Percentiles rank a stretch among this genome's conserved stretches.
phyloP scores from a whole-genome alignment of 2,113 vertebrate genomes.

The Rhizomys pruinosus region DNA sequence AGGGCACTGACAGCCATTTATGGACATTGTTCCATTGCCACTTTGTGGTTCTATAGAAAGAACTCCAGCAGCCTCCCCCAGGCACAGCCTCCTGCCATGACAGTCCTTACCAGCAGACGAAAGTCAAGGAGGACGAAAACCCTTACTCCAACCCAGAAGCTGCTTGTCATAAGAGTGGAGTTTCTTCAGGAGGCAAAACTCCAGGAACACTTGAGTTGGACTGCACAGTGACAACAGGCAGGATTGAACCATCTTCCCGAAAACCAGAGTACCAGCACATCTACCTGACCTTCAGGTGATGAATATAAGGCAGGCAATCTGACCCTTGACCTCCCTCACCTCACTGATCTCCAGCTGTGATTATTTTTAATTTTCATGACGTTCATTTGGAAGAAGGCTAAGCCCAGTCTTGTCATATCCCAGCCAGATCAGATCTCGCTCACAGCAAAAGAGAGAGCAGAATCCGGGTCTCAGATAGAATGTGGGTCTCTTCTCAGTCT shows the following conservation, averaged over 20 bases:
- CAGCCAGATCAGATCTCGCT: neutral
- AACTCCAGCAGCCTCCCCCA: constrained; percentile 72
- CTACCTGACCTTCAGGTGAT: neutral
- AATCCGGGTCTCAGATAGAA: fast-evolving
- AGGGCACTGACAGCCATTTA: constrained; percentile 82
- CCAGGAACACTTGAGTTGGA: too few species aligned
- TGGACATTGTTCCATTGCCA: constrained; percentile 79
- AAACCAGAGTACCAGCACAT: neutral
- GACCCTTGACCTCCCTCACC: neutral
- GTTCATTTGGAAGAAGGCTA: neutral
- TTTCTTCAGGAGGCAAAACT: neutral
- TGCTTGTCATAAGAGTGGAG: neutral
- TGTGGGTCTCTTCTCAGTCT: fast-evolving
- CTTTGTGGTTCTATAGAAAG: constrained; percentile 68
- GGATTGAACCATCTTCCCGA: neutral
- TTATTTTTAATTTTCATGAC: constrained; percentile 61
- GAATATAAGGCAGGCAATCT: neutral
- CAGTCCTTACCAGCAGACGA: neutral
- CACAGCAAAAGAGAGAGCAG: fast-evolving
- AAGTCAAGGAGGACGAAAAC: neutral
- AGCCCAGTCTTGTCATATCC: neutral
- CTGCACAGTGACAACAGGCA: too few species aligned
- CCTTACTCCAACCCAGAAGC: neutral
- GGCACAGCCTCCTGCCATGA: constrained; percentile 71
- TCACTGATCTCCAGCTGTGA: neutral